A percentile compares a stretch with the other conserved stretches of the same genome.
These are phyloP conservation scores for human DNA, from an alignment of 2,113 vertebrate genomes.

Conservation along the genomic window DNA sequence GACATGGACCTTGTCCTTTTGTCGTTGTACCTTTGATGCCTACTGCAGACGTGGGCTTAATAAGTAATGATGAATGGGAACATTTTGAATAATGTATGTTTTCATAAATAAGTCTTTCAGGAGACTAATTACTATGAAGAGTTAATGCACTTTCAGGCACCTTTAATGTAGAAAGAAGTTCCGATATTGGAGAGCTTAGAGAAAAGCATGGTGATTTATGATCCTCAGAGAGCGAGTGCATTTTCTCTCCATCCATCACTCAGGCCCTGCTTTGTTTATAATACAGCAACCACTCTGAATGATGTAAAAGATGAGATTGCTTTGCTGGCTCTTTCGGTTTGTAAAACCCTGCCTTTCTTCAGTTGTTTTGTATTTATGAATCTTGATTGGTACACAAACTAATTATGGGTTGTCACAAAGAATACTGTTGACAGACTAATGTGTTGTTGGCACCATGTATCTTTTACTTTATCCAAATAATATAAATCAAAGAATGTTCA, in stretches of 20 bases:
- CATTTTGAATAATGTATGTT: not conserved
- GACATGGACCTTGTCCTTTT: not conserved
- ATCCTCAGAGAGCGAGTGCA: not conserved
- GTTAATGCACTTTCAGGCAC: conserved; percentile 16
- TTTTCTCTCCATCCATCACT: not conserved
- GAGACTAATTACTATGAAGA: not conserved
- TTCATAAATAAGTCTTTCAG: conserved; percentile 11
- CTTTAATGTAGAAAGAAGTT: not conserved
- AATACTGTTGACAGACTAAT: not conserved
- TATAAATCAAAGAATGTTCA: not conserved
- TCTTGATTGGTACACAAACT: not conserved
- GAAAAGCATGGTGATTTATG: not conserved
- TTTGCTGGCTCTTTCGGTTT: not conserved
- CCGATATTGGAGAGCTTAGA: not conserved
- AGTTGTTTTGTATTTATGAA: not conserved
- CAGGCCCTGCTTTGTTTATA: not conserved
- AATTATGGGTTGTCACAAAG: not conserved
- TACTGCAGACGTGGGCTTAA: not conserved
- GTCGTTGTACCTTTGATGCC: not conserved
- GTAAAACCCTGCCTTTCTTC: not conserved
- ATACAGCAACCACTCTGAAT: not conserved
- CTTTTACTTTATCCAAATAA: not conserved
- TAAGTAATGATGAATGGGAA: not conserved
- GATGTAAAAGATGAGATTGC: not conserved
- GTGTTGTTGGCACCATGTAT: not conserved